Percentiles rank a stretch among this genome's conserved stretches.
Evolutionary conservation across 1,140 invertebrate species (phyloP).

Genomic region (Berghia stephanieae): DNA sequence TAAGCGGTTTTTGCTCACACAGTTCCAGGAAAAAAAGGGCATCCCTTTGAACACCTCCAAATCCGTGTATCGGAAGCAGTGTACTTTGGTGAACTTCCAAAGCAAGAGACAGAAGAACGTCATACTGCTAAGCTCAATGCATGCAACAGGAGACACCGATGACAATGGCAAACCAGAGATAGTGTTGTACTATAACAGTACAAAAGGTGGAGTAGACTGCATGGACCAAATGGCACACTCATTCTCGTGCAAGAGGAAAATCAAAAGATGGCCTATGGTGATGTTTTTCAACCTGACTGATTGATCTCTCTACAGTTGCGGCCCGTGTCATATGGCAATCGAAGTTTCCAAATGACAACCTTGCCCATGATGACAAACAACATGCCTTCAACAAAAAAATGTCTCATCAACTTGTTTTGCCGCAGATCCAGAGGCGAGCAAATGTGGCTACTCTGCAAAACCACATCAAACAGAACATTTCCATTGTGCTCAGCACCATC

Average conservation of each 20-base stretch:
- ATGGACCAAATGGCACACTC: slow-evolving; percentile 44
- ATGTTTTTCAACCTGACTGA: slow-evolving; percentile 44
- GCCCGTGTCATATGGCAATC: slow-evolving; percentile 25
- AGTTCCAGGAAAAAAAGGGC: slow-evolving; percentile 16
- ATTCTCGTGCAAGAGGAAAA: slow-evolving; percentile 39
- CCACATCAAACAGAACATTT: too few species aligned
- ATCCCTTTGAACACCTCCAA: slow-evolving; percentile 7
- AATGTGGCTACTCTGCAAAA: too few species aligned
- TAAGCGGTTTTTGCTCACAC: slow-evolving; percentile 20
- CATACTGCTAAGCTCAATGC: slow-evolving; percentile 49
- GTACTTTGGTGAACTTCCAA: slow-evolving; percentile 52
- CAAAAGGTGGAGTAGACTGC: slow-evolving; percentile 67
- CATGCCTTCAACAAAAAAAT: neutral
- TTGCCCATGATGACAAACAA: neutral
- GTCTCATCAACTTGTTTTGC: neutral
- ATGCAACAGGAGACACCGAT: too few species aligned
- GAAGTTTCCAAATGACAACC: slow-evolving; percentile 16
- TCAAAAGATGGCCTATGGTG: slow-evolving; percentile 42
- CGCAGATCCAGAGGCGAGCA: slow-evolving; percentile 6
- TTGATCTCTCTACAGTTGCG: slow-evolving; percentile 36
- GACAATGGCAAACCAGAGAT: slow-evolving; percentile 68
- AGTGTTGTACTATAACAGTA: slow-evolving; percentile 63
- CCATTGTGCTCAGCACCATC: too few species aligned
- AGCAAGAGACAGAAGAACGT: slow-evolving; percentile 59
- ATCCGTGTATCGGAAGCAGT: slow-evolving; percentile 37